Evolutionary conservation across 2,113 vertebrate genomes (phyloP).

Genomic region (Anarhynchus alexandrinus): DNA sequence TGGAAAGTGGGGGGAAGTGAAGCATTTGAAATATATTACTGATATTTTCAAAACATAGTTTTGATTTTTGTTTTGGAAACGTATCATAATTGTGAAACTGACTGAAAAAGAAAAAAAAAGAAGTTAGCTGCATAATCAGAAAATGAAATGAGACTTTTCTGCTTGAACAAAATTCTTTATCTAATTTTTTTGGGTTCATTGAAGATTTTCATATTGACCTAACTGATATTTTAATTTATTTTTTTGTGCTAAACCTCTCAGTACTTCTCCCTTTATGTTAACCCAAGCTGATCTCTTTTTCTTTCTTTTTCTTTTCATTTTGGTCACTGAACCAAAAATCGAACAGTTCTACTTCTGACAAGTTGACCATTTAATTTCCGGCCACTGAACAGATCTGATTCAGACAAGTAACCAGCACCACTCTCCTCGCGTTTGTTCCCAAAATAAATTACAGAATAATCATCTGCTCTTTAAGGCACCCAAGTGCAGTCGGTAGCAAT

Average conservation of each 20-base stretch:
- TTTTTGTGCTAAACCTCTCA: neutral
- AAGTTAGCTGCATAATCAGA: neutral
- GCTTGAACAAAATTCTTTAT: slow-evolving; percentile 42
- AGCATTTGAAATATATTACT: neutral
- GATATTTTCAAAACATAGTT: neutral
- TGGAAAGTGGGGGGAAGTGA: neutral
- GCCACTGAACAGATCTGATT: slow-evolving; percentile 61
- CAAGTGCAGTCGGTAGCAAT: neutral
- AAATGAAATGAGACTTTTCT: slow-evolving; percentile 23
- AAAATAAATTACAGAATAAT: slow-evolving; percentile 49
- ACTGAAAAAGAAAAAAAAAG: neutral
- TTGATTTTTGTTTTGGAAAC: neutral
- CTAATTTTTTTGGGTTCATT: slow-evolving; percentile 49
- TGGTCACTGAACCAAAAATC: slow-evolving; percentile 61
- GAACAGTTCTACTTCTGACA: slow-evolving; percentile 57
- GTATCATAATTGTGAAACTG: neutral
- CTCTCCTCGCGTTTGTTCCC: neutral
- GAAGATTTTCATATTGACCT: slow-evolving; percentile 57
- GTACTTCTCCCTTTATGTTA: slow-evolving; percentile 28
- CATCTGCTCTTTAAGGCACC: neutral
- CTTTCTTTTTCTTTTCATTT: slow-evolving; percentile 60
- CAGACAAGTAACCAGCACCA: neutral
- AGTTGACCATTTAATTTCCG: slow-evolving; percentile 67
- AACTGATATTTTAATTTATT: slow-evolving; percentile 51
- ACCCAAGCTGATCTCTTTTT: slow-evolving; percentile 36